phyloP scores from a whole-genome alignment of 2,888 invertebrate genomes.

The Drosophila helvetica region DNA sequence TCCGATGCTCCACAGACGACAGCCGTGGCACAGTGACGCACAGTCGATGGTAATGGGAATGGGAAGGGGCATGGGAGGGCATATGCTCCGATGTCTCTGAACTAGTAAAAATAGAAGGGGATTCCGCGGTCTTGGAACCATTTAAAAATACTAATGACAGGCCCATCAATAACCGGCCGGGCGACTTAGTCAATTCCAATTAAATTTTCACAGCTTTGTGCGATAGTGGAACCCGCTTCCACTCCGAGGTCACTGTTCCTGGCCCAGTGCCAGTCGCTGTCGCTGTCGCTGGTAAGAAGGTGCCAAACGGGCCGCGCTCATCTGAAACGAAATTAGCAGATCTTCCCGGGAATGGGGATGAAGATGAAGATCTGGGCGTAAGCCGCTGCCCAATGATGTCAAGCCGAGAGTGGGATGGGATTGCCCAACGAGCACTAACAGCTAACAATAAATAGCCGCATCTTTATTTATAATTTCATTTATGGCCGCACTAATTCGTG shows the following conservation, averaged over 20 bases:
- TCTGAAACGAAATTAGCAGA: conserved; percentile 63
- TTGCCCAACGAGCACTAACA: conserved; percentile 23
- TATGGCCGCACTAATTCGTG: conserved; percentile 58
- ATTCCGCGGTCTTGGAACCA: conserved; percentile 19
- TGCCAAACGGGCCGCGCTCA: conserved; percentile 43
- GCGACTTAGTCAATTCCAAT: conserved; percentile 39
- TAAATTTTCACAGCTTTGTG: conserved; percentile 40
- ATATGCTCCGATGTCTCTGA: conserved; percentile 4
- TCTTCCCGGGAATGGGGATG: conserved; percentile 16
- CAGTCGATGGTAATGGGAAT: conserved; percentile 1
- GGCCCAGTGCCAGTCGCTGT: conserved; percentile 15
- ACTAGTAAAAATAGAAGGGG: conserved; percentile 37
- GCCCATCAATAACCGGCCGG: conserved; percentile 29
- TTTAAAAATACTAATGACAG: conserved; percentile 36
- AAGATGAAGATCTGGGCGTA: conserved; percentile 3
- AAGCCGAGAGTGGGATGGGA: conserved; percentile 9
- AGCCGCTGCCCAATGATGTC: conserved; percentile 20
- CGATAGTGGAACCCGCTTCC: conserved; percentile 11
- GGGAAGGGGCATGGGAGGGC: neutral
- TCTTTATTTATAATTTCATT: conserved; percentile 50
- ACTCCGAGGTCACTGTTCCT: conserved; percentile 45
- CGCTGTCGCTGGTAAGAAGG: conserved; percentile 24
- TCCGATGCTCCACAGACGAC: conserved; percentile 34
- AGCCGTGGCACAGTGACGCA: conserved; percentile 54
- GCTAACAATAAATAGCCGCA: conserved; percentile 47